A percentile compares a stretch with the other conserved stretches of the same genome.
Evolutionary conservation across 2,888 invertebrate genomes (phyloP).

Genomic region (Agonopterix heracliana): DNA sequence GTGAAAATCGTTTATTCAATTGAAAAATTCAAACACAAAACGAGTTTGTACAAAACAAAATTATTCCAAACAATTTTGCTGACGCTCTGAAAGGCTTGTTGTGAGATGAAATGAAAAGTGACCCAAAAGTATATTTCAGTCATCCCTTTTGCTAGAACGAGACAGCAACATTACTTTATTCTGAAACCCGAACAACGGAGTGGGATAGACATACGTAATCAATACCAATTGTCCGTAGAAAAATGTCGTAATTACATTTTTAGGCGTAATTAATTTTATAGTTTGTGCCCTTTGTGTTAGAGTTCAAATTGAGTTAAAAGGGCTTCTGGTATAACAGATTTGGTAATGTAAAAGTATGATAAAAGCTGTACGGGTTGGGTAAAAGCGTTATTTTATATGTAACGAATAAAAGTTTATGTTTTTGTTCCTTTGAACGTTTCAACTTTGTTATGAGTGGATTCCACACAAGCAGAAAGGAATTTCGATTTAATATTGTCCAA

Average conservation of each 20-base stretch:
- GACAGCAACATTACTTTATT: slow-evolving; percentile 6
- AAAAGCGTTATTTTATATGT: too few relatives aligned
- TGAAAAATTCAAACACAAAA: too few relatives aligned
- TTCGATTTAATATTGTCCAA: too few relatives aligned
- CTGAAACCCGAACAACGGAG: slow-evolving; percentile 6
- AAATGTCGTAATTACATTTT: slow-evolving; percentile 4
- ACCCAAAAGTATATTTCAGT: slow-evolving; percentile 21
- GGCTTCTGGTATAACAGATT: neutral
- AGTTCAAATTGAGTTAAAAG: neutral
- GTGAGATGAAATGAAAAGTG: slow-evolving; percentile 24
- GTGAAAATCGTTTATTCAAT: too few relatives aligned
- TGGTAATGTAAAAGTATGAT: neutral
- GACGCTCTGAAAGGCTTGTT: slow-evolving; percentile 14
- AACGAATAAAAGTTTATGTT: slow-evolving; percentile 6
- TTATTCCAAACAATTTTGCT: slow-evolving; percentile 7
- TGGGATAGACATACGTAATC: slow-evolving; percentile 10
- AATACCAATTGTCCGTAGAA: slow-evolving; percentile 4
- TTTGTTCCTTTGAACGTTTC: neutral
- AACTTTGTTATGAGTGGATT: too few relatives aligned
- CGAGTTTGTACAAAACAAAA: too few relatives aligned
- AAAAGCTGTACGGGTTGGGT: neutral
- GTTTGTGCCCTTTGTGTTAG: neutral
- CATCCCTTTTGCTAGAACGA: slow-evolving; percentile 16
- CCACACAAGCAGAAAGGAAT: too few relatives aligned
- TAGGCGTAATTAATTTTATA: slow-evolving; percentile 3